Base-by-base conservation (phyloP, 2,113 vertebrate species). In the Pleuronectes platessa region DNA sequence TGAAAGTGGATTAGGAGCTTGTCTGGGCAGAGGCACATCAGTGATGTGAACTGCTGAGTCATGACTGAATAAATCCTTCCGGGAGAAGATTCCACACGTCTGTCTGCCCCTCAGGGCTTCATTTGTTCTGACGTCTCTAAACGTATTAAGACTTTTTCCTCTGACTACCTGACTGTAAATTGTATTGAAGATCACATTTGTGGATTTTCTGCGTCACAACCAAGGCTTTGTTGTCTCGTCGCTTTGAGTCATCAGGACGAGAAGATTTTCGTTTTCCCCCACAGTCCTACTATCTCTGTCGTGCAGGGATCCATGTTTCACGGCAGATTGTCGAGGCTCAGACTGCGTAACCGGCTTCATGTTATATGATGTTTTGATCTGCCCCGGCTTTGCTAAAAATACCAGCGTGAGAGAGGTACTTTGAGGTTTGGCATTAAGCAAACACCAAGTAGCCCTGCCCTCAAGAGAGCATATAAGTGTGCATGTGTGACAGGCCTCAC, bases 11-110 rank as follows among this genome's bases (percentile, higher is more conserved):
- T 55, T 42, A 24, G n/a, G 49, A 60, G 58, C 82, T 73, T 82
- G 84, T 76, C 74, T n/a, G 74, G 61, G 68, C 76, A 82, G 67
- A 88, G n/a, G 18, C 51, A 18, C 42, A 18, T 54, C 23, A 14
- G 3, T 71, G 61, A 78, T 2, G 20, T 54, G 51, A 67, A 20
- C 20, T 0, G 3, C 76, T 87, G 69, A 89, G 67, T 90, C 86
- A 86, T 51, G 20, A 77, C 21, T 55, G 71, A 75, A 24, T 68
- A 18, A 85, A 81, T 6, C 4, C 72, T 47, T 59, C 15, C 3
- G 42, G 61, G 0, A 68, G 71, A 68, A 68, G 71, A 74, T 69
- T 26, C 27, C 61, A 83, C 79, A 70, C 56, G 54, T 55, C 53
- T 42, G 18, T 7, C 4, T 69, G 11, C 55, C 58, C 58, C 40